These are phyloP conservation scores for Drosophila pseudotakahashii DNA, from an alignment of 2,888 invertebrate species.

Conservation along the genomic window DNA sequence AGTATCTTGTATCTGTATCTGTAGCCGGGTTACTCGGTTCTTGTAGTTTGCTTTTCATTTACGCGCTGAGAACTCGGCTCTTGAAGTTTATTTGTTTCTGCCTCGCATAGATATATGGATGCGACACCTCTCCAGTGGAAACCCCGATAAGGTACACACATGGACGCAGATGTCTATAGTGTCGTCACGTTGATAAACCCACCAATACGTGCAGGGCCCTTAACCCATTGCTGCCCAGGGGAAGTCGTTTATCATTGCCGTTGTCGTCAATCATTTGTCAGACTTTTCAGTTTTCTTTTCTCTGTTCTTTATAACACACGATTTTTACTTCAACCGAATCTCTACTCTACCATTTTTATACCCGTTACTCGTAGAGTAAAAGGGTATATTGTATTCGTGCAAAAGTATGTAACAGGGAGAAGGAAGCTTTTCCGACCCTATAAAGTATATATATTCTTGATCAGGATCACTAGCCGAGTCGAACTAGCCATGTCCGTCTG, in stretches of 20 bases:
- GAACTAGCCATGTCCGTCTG: too few relatives aligned
- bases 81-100: constrained; percentile 30
- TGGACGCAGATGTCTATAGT: constrained; percentile 28
- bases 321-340: constrained; percentile 18
- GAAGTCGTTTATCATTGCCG: constrained; percentile 41
- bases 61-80: constrained; percentile 33
- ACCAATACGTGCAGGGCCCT: constrained; percentile 25
- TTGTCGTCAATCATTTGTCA: constrained; percentile 75
- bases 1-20: constrained; percentile 21
- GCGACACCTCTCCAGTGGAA: constrained; percentile 41
- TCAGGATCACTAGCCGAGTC: too few relatives aligned
- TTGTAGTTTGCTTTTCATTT: constrained; percentile 65
- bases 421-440: too few relatives aligned
- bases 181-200: constrained; percentile 42
- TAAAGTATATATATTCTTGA: too few relatives aligned
- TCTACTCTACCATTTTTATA: constrained; percentile 19
- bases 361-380: too few relatives aligned
- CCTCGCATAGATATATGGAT: constrained; percentile 36
- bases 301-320: constrained; percentile 18
- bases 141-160: constrained; percentile 49
- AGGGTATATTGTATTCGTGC: too few relatives aligned
- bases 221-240: constrained; percentile 64
- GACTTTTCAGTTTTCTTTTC: constrained; percentile 43
- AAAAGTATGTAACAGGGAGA: too few relatives aligned
- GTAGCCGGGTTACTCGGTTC: constrained; percentile 26